phyloP scores from a whole-genome alignment of 2,797 vertebrate genomes.

The Potorous gilbertii region DNA sequence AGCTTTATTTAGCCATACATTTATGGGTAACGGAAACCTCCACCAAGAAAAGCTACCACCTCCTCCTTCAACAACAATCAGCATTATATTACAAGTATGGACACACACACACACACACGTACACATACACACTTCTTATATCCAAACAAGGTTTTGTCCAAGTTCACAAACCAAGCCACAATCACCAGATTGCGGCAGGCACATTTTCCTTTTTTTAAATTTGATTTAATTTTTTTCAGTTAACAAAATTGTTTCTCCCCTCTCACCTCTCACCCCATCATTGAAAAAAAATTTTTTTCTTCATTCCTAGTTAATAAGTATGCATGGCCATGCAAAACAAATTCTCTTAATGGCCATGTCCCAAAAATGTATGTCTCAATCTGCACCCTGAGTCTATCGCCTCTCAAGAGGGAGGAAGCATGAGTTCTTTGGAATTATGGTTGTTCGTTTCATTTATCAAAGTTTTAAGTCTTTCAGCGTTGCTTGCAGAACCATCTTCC shows the following conservation, averaged over 20 bases:
- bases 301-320: background rate
- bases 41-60: slow-evolving; percentile 42
- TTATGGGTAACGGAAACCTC: slow-evolving; percentile 58
- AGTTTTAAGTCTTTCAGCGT: background rate
- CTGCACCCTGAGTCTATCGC: background rate
- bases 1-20: slow-evolving; percentile 48
- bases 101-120: background rate
- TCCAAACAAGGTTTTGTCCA: slow-evolving; percentile 40
- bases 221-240: background rate
- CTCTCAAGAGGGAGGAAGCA: background rate
- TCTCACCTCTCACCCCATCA: background rate
- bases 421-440: background rate
- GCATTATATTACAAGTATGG: slow-evolving; percentile 22
- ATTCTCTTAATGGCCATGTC: background rate
- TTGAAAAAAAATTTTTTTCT: too few relatives aligned
- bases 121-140: too few relatives aligned
- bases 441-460: background rate
- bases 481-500: background rate
- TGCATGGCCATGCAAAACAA: background rate
- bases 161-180: slow-evolving; percentile 43
- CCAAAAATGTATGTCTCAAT: background rate
- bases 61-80: slow-evolving; percentile 44
- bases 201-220: slow-evolving; percentile 26
- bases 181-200: slow-evolving; percentile 56
- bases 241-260: background rate